phyloP scores from a whole-genome alignment of 2,888 invertebrate species.

The Liopterus haemorrhoidalis region DNA sequence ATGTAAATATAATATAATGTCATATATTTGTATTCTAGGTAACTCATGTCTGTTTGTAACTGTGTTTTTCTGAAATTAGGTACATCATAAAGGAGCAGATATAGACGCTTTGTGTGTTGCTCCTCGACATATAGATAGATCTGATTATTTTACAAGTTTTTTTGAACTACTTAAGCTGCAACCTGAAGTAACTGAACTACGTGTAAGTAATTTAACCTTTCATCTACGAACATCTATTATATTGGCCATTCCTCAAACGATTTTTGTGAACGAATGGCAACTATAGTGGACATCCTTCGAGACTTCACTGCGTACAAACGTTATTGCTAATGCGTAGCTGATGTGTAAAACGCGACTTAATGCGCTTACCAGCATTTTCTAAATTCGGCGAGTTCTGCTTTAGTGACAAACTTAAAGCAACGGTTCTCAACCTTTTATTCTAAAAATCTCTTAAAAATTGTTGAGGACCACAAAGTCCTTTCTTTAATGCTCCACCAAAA shows the following conservation, averaged over 20 bases:
- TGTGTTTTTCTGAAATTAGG: slow-evolving; percentile 47
- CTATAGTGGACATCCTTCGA: too few species aligned
- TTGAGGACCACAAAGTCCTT: too few species aligned
- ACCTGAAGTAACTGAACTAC: slow-evolving; percentile 75
- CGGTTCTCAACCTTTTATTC: too few species aligned
- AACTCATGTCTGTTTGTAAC: slow-evolving; percentile 13
- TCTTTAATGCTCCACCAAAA: too few species aligned
- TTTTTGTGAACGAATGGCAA: neutral
- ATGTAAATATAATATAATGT: slow-evolving; percentile 14
- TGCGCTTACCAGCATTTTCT: too few species aligned
- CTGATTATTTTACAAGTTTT: slow-evolving; percentile 95
- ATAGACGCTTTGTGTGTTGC: slow-evolving; percentile 98
- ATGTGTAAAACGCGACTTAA: too few species aligned
- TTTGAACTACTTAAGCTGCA: slow-evolving; percentile 83
- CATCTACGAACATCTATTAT: slow-evolving; percentile 1
- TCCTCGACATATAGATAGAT: slow-evolving; percentile 87
- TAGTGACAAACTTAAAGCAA: too few species aligned
- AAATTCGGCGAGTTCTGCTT: too few species aligned
- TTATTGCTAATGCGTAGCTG: too few species aligned
- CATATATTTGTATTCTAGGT: neutral
- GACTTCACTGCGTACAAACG: too few species aligned
- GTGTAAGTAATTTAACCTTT: slow-evolving; percentile 49
- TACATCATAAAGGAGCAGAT: slow-evolving; percentile 96
- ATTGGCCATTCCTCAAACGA: slow-evolving; percentile 4
- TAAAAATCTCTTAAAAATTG: too few species aligned